A percentile compares a stretch with the other conserved stretches of the same genome.
These are phyloP conservation scores for Apodemia hepburni DNA, from an alignment of 2,888 invertebrate species.

Conservation along the genomic window DNA sequence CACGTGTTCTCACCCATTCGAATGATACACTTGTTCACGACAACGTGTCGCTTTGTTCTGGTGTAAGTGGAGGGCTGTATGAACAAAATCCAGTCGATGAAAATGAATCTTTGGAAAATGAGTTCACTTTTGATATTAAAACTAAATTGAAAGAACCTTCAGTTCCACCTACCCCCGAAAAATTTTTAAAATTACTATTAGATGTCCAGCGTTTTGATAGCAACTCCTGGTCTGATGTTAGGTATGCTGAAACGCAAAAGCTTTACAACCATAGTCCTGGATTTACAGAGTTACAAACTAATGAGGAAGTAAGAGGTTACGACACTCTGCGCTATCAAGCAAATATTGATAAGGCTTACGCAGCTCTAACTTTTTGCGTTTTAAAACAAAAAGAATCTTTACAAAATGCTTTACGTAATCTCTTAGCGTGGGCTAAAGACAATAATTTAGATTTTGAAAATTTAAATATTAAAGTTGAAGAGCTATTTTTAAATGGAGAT, in stretches of 20 bases:
- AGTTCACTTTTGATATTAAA: conserved; percentile 26
- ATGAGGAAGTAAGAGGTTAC: conserved; percentile 32
- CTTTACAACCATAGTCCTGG: conserved; percentile 28
- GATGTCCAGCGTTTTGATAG: conserved; percentile 24
- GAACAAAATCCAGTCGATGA: too few relatives aligned
- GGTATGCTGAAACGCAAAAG: conserved; percentile 29
- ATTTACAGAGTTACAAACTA: conserved; percentile 17
- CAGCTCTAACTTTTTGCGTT: conserved; percentile 30
- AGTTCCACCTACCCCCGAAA: conserved; percentile 22
- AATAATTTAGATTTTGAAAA: background rate
- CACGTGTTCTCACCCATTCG: background rate
- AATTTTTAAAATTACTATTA: conserved; percentile 23
- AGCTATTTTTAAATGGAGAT: conserved; percentile 19
- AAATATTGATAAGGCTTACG: conserved; percentile 31
- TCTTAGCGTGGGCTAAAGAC: conserved; percentile 23
- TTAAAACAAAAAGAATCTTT: conserved; percentile 32
- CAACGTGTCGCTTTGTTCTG: background rate
- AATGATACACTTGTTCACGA: background rate
- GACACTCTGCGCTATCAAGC: conserved; percentile 27
- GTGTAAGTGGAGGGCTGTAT: background rate
- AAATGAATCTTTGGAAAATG: background rate
- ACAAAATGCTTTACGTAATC: conserved; percentile 23
- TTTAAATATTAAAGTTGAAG: background rate
- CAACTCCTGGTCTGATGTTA: conserved; percentile 24
- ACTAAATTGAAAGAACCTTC: conserved; percentile 28